Base-by-base conservation (phyloP, 2,888 invertebrate genomes). In the Perizoma flavofasciatum region DNA sequence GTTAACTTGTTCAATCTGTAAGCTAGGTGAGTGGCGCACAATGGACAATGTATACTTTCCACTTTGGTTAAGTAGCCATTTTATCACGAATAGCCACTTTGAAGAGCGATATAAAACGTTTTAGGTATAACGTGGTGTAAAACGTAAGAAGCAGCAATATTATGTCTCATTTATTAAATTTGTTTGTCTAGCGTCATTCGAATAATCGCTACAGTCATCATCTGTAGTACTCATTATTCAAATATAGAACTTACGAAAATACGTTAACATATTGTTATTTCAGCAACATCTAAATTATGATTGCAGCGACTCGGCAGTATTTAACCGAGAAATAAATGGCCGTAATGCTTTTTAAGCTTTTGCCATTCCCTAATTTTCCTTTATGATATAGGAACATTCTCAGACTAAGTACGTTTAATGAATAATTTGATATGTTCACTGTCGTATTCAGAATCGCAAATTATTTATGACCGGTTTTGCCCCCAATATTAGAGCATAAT, bases 121-220 rank as follows among this genome's bases (percentile, higher is more conserved):
- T 58, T 56, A 22, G 22, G 22, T 22, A 67, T 46, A 50, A 48
- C 49, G 37, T 41, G 11, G 7, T 40, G 44, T 57, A 54, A 58
- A 62, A 52, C 53, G 51, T 47, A 43, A 47, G 41, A 41, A 49
- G 57, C 62, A 61, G 63, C 63, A 59, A 51, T 61, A 63, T 66
- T 58, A 63, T 63, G 65, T 63, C 37, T 62, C 55, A 51, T 66
- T 65, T 63, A 64, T 58, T 59, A 22, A 22, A 22, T 22, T 22
- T 2, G 22, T 48, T 39, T 49, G 59, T 47, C 55, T 55, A 46
- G 51, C 48, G 53, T 50, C 50, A 55, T 63, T 62, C 50, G 43
- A 55, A 55, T 22, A 53, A 49, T 57, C 52, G 32, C 34, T 10
- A 41, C 41, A 41, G 10, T 41, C 41, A 6, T 8, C 40, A 22